A percentile compares a stretch with the other conserved stretches of the same genome.
Evolutionary conservation across 2,888 invertebrate species (phyloP).

Genomic region (Erebia ligea): DNA sequence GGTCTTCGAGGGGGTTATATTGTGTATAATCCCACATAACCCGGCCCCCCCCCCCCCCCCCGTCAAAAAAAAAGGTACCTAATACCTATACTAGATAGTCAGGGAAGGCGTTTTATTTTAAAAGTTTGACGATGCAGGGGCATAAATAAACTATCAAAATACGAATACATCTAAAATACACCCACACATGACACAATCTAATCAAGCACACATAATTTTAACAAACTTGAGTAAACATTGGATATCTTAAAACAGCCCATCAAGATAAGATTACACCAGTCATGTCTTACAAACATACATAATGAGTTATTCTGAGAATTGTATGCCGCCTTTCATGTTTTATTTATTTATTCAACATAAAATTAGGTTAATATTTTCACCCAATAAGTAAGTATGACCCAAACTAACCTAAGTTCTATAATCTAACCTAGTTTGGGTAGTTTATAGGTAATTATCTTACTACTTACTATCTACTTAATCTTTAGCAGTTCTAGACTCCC

Average conservation of each 20-base stretch:
- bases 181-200: conserved; percentile 22
- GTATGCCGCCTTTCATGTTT: conserved; percentile 28
- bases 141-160: conserved; percentile 1
- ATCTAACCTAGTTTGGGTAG: too few relatives aligned
- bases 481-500: too few relatives aligned
- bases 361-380: too few relatives aligned
- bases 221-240: conserved; percentile 40
- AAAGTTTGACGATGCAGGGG: too few relatives aligned
- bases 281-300: conserved; percentile 30
- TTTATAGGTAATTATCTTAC: too few relatives aligned
- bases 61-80: too few relatives aligned
- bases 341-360: conserved; percentile 18
- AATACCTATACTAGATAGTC: neutral
- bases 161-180: neutral
- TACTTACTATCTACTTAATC: too few relatives aligned
- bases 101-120: neutral
- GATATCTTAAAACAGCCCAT: conserved; percentile 29
- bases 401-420: too few relatives aligned
- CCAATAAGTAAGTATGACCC: too few relatives aligned
- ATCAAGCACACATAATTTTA: conserved; percentile 35
- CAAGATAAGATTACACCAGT: conserved; percentile 32
- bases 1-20: too few relatives aligned
- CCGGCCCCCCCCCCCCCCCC: too few relatives aligned
- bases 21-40: too few relatives aligned
- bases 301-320: conserved; percentile 34